Evolutionary conservation across 2,888 invertebrate genomes (phyloP).

Genomic region (Ceriagrion tenellum): DNA sequence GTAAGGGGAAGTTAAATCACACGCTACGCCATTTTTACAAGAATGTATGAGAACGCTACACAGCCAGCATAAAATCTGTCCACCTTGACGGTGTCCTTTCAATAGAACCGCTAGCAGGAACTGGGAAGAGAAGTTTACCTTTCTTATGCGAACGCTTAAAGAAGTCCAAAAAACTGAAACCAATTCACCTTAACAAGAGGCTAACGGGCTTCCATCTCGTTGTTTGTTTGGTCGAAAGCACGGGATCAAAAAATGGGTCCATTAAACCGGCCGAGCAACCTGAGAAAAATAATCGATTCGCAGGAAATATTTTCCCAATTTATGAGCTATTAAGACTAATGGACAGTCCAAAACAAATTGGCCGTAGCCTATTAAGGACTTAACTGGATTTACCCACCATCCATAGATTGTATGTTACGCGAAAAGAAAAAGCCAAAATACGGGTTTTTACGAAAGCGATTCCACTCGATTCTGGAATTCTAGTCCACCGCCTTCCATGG

Average conservation of each 20-base stretch:
- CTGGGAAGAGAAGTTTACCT: neutral
- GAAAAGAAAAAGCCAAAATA: neutral
- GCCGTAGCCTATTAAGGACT: neutral
- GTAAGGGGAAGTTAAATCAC: too few relatives aligned
- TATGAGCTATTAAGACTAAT: slow-evolving; percentile 31
- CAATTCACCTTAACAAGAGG: neutral
- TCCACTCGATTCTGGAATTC: neutral
- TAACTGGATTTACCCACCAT: neutral
- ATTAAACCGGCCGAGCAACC: slow-evolving; percentile 7
- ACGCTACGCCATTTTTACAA: too few relatives aligned
- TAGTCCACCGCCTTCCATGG: neutral
- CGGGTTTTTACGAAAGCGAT: neutral
- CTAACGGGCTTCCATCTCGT: neutral
- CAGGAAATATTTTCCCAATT: slow-evolving; percentile 7
- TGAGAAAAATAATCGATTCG: slow-evolving; percentile 3
- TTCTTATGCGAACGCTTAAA: neutral
- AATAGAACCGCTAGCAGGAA: neutral
- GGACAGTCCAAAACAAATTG: slow-evolving; percentile 23
- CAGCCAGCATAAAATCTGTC: neutral
- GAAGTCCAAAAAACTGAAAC: neutral
- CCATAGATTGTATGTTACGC: neutral
- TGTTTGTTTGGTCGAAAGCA: neutral
- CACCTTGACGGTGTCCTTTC: neutral
- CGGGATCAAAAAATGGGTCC: slow-evolving; percentile 2
- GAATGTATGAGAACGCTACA: too few relatives aligned